Conservation (phyloP, 1,140 invertebrate species). For the Rhopalosiphum padi region DNA sequence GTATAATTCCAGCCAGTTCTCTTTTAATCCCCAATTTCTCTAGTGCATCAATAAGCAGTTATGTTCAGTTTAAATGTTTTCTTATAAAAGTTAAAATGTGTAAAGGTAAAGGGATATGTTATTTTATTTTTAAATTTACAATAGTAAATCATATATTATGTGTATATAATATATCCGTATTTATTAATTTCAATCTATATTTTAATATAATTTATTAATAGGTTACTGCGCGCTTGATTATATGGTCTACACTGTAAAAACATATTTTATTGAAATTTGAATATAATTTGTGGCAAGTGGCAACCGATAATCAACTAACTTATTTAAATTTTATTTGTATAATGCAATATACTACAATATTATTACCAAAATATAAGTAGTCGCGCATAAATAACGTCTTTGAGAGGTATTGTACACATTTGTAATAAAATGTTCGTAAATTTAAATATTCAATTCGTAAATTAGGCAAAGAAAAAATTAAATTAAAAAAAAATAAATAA, state of each 20-base stretch:
- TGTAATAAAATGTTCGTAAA: not conserved
- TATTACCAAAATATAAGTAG: too few relatives aligned
- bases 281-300: not conserved
- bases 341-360: not conserved
- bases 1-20: too few relatives aligned
- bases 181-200: too few relatives aligned
- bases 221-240: too few relatives aligned
- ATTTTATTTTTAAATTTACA: not conserved
- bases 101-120: not conserved
- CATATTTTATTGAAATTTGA: not conserved
- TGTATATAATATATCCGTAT: too few relatives aligned
- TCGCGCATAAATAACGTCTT: too few relatives aligned
- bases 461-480: not conserved
- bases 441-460: not conserved
- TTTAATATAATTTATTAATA: too few relatives aligned
- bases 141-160: not conserved
- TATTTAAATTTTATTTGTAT: not conserved
- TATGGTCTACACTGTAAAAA: too few relatives aligned
- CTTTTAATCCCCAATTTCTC: too few relatives aligned
- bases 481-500: too few relatives aligned
- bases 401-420: not conserved
- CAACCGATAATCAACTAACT: not conserved
- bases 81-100: not conserved
- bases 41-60: too few relatives aligned
- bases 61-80: too few relatives aligned